Base-by-base conservation (phyloP, 2,113 vertebrate species). In the Dolichallabes microphthalmus region DNA sequence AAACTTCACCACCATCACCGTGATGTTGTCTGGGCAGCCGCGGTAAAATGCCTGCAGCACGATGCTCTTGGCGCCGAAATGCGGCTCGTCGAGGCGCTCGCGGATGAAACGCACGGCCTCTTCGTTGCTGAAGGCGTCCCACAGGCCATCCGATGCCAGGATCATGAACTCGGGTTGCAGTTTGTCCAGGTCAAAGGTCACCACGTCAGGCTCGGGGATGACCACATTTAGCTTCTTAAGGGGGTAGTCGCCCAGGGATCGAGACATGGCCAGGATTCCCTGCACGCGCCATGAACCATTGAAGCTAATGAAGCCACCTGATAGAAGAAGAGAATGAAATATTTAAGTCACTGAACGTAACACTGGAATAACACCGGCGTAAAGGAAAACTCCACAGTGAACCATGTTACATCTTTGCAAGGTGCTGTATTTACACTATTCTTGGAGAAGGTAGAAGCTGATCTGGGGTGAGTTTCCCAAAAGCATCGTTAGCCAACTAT, bases 91-190 rank as follows among this genome's bases (percentile, higher is more conserved):
- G 91, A 99, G 94, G 27, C 97, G 96, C 85, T 99, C 97, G 89
- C 96, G 96, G 95, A 99, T 96, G 93, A 99, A 99, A 69, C 97
- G 94, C 3, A 99, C 96, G 0, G 98, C 98, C 91, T 99, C 98
- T 92, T 99, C 97, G 0, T 99, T 99, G 95, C 97, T 99, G 95
- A 99, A 99, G 85, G 97, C 97, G 86, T 99, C 98, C 98, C 98
- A 99, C 87, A 99, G 96, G 39, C 98, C 98, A 14, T 99, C 98
- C 0, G 98, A 98, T 0, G 98, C 98, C 94, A 99, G 90, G 93
- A 99, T 99, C 97, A 99, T 98, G 94, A 99, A 99, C 92, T 98
- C 95, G 0, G 98, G 98, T 94, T 98, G 97, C 88, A 98, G 95
- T 93, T 97, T 98, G 95, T 96, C 95, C 93, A 99, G 95, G 94